Base-by-base conservation (phyloP, 2,888 invertebrate species). In the Pomacea canaliculata region DNA sequence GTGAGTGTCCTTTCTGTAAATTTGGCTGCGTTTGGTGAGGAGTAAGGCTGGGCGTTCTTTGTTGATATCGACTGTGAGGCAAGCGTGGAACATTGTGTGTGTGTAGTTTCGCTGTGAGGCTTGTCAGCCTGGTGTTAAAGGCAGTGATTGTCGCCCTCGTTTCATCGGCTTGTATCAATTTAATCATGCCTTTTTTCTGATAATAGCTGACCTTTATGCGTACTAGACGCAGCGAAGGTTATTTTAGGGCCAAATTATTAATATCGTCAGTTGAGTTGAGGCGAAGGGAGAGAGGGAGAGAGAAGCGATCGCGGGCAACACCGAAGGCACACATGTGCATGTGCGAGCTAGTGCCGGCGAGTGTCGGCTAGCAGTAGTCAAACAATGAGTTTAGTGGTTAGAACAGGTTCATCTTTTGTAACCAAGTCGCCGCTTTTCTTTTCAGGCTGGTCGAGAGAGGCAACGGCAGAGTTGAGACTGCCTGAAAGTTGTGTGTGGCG, bases 351-450 rank as follows among this genome's bases (percentile, higher is more conserved):
- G 63, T 19, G 63, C 63, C 23, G 56, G 67, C 67, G 67, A 73
- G 73, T 73, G 73, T 73, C 60, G 73, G n/a, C 67, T 66, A 7
- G 59, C 56, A 51, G 67, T 68, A 68, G 60, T 56, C 73, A 73
- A 73, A 73, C 73, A 73, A 73, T 73, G 73, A 51, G 59, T 60
- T 66, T 37, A 59, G 60, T 67, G 37, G 68, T 68, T 68, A 66
- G 68, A 73, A 73, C 73, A 73, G 73, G 68, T 73, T 60, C 73
- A 59, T 73, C 73, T 73, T 66, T 73, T 63, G 51, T 56, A n/a
- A 23, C 62, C 23, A 73, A 68, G 37, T 68, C 67, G 60, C 68
- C 51, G 73, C 65, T 73, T 73, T 37, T 73, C 46, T 48, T 73
- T 73, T n/a, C 73, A 73, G 73, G 73, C 59, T 73, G 73, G 67